Evolutionary conservation across 2,797 vertebrate species (phyloP), one percentile per base, ranked within the genome.

Genomic region (Cossypha dichroa): DNA sequence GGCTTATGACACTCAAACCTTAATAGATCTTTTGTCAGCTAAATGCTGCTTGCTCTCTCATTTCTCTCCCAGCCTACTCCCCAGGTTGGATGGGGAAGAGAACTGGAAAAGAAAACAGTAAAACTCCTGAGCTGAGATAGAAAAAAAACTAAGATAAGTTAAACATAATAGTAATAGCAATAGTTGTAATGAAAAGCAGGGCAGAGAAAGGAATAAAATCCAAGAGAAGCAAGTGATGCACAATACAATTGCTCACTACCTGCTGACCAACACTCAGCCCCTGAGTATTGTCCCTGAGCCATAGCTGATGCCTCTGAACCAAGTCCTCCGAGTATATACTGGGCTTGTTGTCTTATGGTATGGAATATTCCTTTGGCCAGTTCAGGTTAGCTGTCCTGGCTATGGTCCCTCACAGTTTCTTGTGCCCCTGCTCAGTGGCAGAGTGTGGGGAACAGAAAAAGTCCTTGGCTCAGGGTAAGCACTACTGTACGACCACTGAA

Each of bases 301-400:
- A 52, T 29, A 28, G 1, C 0, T 46, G 29, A 15, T 7, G 3
- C 45, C 16, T 51, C 45, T 7, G 3, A 26, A 25, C 12, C 16
- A 63, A 26, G 12, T 40, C 18, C 7, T 40, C 25, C 31, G 26
- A 20, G 33, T 40, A 20, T 9, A 12, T 10, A 6, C 10, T 22
- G 29, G 29, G 6, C 10, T 40, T 26, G 20, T 33, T 13, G 6
- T 23, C 21, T 33, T n/a, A 1, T 34, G 10, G 18, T 15, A 11
- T 59, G 38, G 59, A 46, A 64, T 36, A 41, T 28, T 40, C 38
- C 31, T 77, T n/a, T 46, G 33, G 21, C 11, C 45, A 20, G 9
- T 11, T 46, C 43, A 16, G 5, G 9, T 28, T 33, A 19, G 21
- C 18, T 77, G 29, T 46, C 45, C 45, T 20, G 58, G 25, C 51